Conservation (phyloP, 2,113 vertebrate genomes). For the Tragelaphus buxtoni region DNA sequence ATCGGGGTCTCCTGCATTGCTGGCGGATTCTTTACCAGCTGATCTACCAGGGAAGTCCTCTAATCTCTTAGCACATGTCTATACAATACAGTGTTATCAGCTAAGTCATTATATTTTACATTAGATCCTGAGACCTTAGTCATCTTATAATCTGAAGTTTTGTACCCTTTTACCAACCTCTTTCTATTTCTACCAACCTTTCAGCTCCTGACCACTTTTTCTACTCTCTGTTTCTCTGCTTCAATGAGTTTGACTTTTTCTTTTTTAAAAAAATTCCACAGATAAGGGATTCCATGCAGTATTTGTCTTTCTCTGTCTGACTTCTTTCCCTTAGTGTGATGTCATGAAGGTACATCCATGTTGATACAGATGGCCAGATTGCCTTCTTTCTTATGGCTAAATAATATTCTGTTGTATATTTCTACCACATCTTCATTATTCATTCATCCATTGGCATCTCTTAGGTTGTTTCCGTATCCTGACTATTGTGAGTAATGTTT, state of each 20-base stretch:
- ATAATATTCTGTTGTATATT: background rate
- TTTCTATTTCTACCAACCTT: background rate
- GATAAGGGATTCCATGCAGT: background rate
- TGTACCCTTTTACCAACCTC: background rate
- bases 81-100: background rate
- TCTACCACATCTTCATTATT: background rate
- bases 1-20: accelerated
- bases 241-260: background rate
- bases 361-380: background rate
- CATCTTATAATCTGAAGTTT: background rate
- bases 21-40: background rate
- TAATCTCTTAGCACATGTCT: background rate
- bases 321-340: background rate
- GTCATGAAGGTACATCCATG: too few species aligned
- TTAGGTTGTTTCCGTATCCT: background rate
- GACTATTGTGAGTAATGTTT: background rate
- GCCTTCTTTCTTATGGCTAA: background rate
- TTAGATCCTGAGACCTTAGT: background rate
- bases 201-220: background rate
- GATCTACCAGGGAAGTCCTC: background rate
- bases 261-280: background rate
- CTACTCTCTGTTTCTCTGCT: background rate
- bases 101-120: background rate
- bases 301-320: background rate
- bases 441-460: too few species aligned